Percentiles rank a stretch among this genome's conserved stretches.
Conservation (phyloP, 2,888 invertebrate genomes). For the Imbricaverruca yamaguchii region DNA sequence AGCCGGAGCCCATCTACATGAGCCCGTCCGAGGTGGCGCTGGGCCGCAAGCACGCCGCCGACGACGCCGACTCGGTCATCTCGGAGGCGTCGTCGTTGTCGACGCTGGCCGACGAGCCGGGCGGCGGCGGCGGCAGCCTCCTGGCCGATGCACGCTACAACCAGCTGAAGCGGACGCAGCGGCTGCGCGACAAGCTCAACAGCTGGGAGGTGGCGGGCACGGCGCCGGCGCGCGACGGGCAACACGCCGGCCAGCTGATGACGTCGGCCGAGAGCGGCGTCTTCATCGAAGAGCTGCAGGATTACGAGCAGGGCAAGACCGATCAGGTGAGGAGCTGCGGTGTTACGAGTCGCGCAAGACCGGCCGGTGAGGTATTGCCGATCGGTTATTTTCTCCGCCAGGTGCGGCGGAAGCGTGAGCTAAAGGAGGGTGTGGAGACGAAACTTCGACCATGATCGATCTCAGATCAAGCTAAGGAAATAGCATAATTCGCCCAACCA, state of each 20-base stretch:
- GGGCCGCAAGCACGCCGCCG: conserved; percentile 8
- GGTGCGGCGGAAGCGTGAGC: too few species aligned
- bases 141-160: neutral
- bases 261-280: conserved; percentile 5
- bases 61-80: conserved; percentile 3
- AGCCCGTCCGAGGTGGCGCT: conserved; percentile 18
- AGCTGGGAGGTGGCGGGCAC: neutral
- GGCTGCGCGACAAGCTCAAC: conserved; percentile 3
- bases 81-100: conserved; percentile 6
- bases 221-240: neutral
- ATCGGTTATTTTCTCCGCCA: too few species aligned
- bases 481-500: too few species aligned
- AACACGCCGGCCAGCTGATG: neutral
- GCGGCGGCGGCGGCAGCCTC: neutral
- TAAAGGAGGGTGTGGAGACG: too few species aligned
- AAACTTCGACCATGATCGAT: too few species aligned
- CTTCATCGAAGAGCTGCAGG: conserved; percentile 15
- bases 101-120: neutral
- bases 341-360: too few species aligned
- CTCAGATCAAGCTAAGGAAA: too few species aligned
- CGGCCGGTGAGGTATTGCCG: too few species aligned
- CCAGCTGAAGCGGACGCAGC: conserved; percentile 1
- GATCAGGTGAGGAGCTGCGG: neutral
- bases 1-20: conserved; percentile 20
- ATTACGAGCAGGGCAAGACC: neutral